A percentile compares a stretch with the other conserved stretches of the same genome.
Evolutionary conservation across 2,113 vertebrate species (phyloP).

Genomic region (Neopipo cinnamomea): DNA sequence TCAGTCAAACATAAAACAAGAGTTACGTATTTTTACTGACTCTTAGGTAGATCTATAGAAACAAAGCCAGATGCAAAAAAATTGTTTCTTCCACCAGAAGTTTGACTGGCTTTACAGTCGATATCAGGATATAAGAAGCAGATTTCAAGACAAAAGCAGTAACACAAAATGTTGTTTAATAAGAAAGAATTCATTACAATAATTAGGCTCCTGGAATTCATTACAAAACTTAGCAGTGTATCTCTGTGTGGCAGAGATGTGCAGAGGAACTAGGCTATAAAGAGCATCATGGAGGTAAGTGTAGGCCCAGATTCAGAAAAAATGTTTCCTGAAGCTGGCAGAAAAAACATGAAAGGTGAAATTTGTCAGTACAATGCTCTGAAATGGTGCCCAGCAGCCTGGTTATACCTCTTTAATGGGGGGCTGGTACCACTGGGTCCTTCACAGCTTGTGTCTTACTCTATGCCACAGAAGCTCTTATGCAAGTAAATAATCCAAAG

Average conservation of each 20-base stretch:
- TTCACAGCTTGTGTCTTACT: background rate
- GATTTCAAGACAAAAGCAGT: background rate
- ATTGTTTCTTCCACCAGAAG: background rate
- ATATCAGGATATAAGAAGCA: background rate
- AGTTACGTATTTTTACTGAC: background rate
- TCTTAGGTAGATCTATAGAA: background rate
- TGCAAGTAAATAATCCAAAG: background rate
- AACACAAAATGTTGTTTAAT: background rate
- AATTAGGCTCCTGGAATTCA: background rate
- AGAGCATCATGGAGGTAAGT: background rate
- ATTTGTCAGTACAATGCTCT: background rate
- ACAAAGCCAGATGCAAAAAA: background rate
- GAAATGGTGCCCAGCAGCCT: background rate
- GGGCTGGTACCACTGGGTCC: background rate
- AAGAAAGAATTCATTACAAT: background rate
- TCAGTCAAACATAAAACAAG: background rate
- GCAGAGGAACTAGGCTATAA: background rate
- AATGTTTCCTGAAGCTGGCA: background rate
- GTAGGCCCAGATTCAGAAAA: background rate
- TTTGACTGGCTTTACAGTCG: background rate
- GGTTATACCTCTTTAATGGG: background rate
- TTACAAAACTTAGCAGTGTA: background rate
- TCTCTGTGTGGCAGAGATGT: background rate
- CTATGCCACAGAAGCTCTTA: background rate
- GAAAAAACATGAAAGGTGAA: background rate